Evolutionary conservation across 2,888 invertebrate species (phyloP), one percentile per base, ranked within the genome.

Genomic region (Hermodice carunculata): DNA sequence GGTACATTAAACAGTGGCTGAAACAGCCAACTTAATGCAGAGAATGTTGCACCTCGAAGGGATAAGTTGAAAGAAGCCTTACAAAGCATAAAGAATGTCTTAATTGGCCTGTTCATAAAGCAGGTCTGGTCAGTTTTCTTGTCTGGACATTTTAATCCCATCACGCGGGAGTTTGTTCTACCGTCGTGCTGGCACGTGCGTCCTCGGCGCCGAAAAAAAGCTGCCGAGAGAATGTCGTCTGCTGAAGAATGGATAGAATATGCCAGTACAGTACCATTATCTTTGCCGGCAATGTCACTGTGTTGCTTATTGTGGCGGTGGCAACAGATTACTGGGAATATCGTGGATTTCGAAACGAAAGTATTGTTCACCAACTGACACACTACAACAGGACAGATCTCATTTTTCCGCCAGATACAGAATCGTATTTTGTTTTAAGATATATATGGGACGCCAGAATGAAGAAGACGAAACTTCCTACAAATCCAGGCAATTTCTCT

Each of bases 291-390:
- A 81, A 81, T 66, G 76, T 79, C 3, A 74, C 76, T 2, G 78
- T 81, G 5, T 62, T 81, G 34, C 64, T 80, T 26, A 74, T 80
- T n/a, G 74, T 81, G 3, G 69, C 80, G 19, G 63, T 81, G 28
- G 61, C 74, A n/a, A 81, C 81, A 2, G 80, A 81, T 57, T 80
- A 81, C 64, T 81, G 81, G 81, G 77, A 78, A 64, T 80, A 80
- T 57, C 61, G 80, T 28, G 71, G 74, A 1, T 80, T 80, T 63
- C 63, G 77, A 52, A 60, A 64, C 26, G 69, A 68, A 1, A 53
- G 66, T 44, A 53, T 81, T 24, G 68, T 71, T 19, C 42, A 64
- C 22, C 60, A 64, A 1, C 44, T 79, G 5, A 48, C 42, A 6
- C 59, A 60, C 28, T 57, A 24, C 8, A 73, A 74, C 37, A 65